Conservation (phyloP, 2,888 invertebrate genomes). For the Disparrhopalites patrizii region DNA sequence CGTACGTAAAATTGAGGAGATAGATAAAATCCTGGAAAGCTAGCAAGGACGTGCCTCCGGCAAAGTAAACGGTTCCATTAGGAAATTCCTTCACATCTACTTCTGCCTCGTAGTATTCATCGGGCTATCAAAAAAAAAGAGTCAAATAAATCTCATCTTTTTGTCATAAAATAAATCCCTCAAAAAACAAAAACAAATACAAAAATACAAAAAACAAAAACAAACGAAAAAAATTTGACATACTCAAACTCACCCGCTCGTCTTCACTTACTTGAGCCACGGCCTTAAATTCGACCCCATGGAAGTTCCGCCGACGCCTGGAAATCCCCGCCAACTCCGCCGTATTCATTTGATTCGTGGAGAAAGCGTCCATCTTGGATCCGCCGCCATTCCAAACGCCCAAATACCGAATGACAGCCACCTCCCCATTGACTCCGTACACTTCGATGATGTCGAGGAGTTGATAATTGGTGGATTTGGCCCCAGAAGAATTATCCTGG, state of each 20-base stretch:
- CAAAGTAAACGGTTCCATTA: not conserved
- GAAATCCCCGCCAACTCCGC: slow-evolving; percentile 4
- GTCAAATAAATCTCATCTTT: not conserved
- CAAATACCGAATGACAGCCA: not conserved
- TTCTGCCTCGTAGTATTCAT: slow-evolving; percentile 5
- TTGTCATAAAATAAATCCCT: not conserved
- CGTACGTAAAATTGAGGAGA: slow-evolving; percentile 14
- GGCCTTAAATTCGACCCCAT: slow-evolving; percentile 2
- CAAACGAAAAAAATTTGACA: not conserved
- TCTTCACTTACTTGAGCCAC: slow-evolving; percentile 7
- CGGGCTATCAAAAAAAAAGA: not conserved
- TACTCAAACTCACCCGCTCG: too few species aligned
- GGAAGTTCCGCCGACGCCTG: slow-evolving; percentile 6
- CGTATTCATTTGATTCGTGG: not conserved
- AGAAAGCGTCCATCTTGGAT: not conserved
- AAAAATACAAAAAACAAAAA: not conserved
- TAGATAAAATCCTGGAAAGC: slow-evolving; percentile 1
- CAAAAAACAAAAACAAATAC: not conserved
- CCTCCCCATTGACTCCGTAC: not conserved
- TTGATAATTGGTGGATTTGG: not conserved
- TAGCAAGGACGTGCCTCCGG: not conserved
- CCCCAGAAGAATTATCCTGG: not conserved
- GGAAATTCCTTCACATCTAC: not conserved
- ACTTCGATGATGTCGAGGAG: slow-evolving; percentile 9
- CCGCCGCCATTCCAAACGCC: too few species aligned